A percentile compares a stretch with the other conserved stretches of the same genome.
These are phyloP conservation scores for Poeciliopsis occidentalis DNA, from an alignment of 2,113 vertebrate genomes.

Conservation along the genomic window DNA sequence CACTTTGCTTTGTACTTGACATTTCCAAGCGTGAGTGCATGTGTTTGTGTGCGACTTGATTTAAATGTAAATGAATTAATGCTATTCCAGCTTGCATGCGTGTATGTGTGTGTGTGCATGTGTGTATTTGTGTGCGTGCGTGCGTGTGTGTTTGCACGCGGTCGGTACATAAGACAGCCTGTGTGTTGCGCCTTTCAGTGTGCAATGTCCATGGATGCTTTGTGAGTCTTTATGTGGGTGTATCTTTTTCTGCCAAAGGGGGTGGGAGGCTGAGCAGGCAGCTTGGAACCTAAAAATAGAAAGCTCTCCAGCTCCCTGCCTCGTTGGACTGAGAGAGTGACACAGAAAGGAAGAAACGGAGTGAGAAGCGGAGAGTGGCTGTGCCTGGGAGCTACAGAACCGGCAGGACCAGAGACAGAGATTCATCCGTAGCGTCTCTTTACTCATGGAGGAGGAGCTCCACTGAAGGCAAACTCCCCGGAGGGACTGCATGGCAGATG, in stretches of 20 bases:
- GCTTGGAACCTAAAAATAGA: slow-evolving; percentile 68
- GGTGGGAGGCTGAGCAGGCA: slow-evolving; percentile 52
- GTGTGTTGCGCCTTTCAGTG: slow-evolving; percentile 36
- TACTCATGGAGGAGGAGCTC: slow-evolving; percentile 40
- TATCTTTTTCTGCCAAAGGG: slow-evolving; percentile 56
- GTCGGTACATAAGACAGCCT: not conserved
- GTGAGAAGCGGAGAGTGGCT: slow-evolving; percentile 21
- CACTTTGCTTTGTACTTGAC: not conserved
- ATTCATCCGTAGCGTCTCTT: slow-evolving; percentile 26
- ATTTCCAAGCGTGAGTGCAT: slow-evolving; percentile 11
- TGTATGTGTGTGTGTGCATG: not conserved
- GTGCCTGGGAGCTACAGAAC: slow-evolving; percentile 19
- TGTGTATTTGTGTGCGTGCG: too few relatives aligned
- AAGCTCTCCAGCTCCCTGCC: slow-evolving; percentile 50
- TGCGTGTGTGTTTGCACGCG: not conserved
- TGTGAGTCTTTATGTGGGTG: slow-evolving; percentile 57
- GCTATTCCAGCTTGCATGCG: not conserved
- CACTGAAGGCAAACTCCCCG: slow-evolving; percentile 7
- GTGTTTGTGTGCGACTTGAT: not conserved
- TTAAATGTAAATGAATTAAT: slow-evolving; percentile 14
- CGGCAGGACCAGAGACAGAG: slow-evolving; percentile 26
- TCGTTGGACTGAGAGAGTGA: slow-evolving; percentile 29
- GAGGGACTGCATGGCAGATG: slow-evolving; percentile 4
- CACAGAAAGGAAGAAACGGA: slow-evolving; percentile 16
- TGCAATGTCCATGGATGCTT: slow-evolving; percentile 37